Base-by-base conservation (phyloP, 2,797 vertebrate genomes). In the Discoglossus pictus region DNA sequence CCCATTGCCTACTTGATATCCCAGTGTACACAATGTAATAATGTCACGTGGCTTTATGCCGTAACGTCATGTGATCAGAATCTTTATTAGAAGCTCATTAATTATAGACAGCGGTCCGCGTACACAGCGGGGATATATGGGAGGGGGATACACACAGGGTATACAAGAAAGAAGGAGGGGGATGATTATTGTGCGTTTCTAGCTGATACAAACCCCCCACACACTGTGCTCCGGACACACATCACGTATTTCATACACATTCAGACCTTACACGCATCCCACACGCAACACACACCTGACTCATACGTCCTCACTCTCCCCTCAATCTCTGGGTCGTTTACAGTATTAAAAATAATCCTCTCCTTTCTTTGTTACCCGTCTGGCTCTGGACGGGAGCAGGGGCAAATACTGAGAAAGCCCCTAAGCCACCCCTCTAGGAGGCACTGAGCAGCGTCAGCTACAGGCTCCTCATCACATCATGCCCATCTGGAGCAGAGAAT, bases 401-500 rank as follows among this genome's bases (percentile, higher is more conserved):
- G 21, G 9, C 34, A 21, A 31, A 38, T 39, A 31, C 31, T 24
- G 51, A 12, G 27, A 31, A 13, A 50, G 18, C 54, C 38, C 55
- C 15, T 10, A 36, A 16, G 10, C 9, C 25, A 24, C 42, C 18
- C 53, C 36, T 56, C 9, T 6, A 36, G 38, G 48, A 51, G 58
- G 61, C 50, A 44, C 48, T 18, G 13, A 56, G 31, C 24, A 51
- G 27, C 40, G n/a, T 10, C 64, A 40, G 5, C n/a, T 1, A 2
- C 15, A 36, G 1, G 51, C 21, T 7, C 59, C 10, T 31, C 27
- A 70, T 81, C 91, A 96, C 93, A 97, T 94, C 92, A 97, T 94
- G 68, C 95, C 95, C 80, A 97, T 17, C 88, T 96, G 95, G 87
- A 97, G 89, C 82, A 97, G 88, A 44, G 93, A 88, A 84, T 95